Percentiles rank a stretch among this genome's conserved stretches.
These are phyloP conservation scores for Tryphoninae sp. DNA, from an alignment of 2,888 invertebrate genomes.

Conservation along the genomic window DNA sequence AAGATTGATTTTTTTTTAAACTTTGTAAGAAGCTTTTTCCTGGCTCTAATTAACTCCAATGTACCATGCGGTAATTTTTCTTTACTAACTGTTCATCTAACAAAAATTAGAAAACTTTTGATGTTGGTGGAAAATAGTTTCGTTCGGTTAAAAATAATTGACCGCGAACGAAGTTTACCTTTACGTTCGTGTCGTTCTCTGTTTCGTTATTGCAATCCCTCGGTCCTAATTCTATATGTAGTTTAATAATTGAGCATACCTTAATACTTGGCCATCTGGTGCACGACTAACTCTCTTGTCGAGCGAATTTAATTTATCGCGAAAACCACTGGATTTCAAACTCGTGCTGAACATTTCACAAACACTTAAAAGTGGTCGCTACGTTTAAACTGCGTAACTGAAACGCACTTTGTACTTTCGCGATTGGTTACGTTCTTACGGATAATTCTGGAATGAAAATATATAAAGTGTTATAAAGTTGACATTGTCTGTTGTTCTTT, in stretches of 20 bases:
- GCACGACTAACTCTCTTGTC: background rate
- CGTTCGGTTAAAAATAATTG: background rate
- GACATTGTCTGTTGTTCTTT: too few relatives aligned
- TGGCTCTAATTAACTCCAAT: too few relatives aligned
- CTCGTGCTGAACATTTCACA: background rate
- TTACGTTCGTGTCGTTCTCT: background rate
- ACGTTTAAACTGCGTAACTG: conserved; percentile 18
- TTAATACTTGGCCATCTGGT: background rate
- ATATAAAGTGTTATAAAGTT: background rate
- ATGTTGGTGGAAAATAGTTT: background rate
- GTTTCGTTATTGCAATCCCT: background rate
- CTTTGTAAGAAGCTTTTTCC: background rate
- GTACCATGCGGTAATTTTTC: background rate
- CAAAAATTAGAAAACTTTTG: background rate
- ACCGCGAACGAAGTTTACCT: conserved; percentile 2
- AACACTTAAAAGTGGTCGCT: conserved; percentile 26
- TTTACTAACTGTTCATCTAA: background rate
- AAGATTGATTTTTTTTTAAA: background rate
- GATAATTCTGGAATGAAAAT: background rate
- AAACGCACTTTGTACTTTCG: background rate
- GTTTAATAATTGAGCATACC: background rate
- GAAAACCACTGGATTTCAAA: conserved; percentile 29
- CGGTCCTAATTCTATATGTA: background rate
- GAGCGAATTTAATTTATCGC: conserved; percentile 41
- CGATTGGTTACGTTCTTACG: background rate